phyloP scores from a whole-genome alignment of 2,797 vertebrate genomes.

The Gallinago solitaria region DNA sequence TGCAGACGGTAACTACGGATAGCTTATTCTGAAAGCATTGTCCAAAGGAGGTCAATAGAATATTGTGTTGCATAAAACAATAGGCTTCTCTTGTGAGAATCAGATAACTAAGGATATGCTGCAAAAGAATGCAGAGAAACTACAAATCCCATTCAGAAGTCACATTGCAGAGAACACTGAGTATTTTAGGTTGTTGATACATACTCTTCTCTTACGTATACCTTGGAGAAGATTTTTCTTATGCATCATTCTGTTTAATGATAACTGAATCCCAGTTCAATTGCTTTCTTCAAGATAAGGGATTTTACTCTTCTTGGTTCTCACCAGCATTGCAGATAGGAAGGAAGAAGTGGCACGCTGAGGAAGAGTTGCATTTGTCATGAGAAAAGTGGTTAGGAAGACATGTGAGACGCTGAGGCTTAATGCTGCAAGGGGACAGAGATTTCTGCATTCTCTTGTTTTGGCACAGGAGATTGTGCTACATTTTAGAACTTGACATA shows the following conservation, averaged over 20 bases:
- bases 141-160: not conserved
- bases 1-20: not conserved
- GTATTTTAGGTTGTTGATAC: not conserved
- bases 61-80: not conserved
- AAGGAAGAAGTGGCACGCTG: not conserved
- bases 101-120: not conserved
- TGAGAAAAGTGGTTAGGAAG: not conserved
- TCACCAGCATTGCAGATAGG: not conserved
- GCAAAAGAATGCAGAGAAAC: not conserved
- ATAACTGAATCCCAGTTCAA: not conserved
- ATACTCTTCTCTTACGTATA: not conserved
- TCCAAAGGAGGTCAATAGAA: not conserved
- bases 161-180: accelerated
- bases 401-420: not conserved
- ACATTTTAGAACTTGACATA: not conserved
- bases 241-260: not conserved
- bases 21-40: not conserved
- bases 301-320: not conserved
- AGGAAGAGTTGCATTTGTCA: not conserved
- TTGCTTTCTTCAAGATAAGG: not conserved
- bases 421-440: not conserved
- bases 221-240: not conserved
- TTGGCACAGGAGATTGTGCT: not conserved
- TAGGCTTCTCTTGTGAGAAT: not conserved
- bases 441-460: not conserved